Conservation (phyloP, 2,113 vertebrate species). For the Lasiurus borealis region DNA sequence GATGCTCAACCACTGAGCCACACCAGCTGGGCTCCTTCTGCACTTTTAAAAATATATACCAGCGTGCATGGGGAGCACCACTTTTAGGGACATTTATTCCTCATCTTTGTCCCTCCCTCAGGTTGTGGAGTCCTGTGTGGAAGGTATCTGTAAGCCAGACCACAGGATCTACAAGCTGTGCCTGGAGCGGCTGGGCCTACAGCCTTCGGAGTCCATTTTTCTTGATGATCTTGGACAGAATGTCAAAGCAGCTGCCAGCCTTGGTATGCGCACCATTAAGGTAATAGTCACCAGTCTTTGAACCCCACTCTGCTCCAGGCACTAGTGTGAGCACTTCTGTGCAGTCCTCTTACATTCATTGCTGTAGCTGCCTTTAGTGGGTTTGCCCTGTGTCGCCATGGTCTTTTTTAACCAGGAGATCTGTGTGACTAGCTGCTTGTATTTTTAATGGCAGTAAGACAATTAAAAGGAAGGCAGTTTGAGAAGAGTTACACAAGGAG, state of each 20-base stretch:
- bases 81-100: not conserved
- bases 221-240: slow-evolving; percentile 88
- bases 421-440: not conserved
- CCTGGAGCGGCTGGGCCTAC: slow-evolving; percentile 84
- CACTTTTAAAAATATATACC: slow-evolving; percentile 28
- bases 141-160: slow-evolving; percentile 87
- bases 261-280: slow-evolving; percentile 89
- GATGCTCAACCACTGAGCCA: no score
- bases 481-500: not conserved
- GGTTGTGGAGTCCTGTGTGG: slow-evolving; percentile 87
- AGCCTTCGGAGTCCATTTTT: slow-evolving; percentile 88
- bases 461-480: not conserved
- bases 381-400: no score
- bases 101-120: slow-evolving; percentile 65
- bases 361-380: not conserved
- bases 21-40: not conserved
- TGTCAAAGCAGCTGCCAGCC: slow-evolving; percentile 86
- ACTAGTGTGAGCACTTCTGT: not conserved
- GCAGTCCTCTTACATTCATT: not conserved
- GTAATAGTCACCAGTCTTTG: slow-evolving; percentile 71
- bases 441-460: not conserved
- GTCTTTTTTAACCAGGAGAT: not conserved
- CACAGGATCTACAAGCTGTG: slow-evolving; percentile 87
- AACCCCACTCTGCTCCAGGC: not conserved
- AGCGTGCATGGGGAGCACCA: not conserved